phyloP scores from a whole-genome alignment of 2,113 vertebrate genomes.

The Propithecus coquereli region DNA sequence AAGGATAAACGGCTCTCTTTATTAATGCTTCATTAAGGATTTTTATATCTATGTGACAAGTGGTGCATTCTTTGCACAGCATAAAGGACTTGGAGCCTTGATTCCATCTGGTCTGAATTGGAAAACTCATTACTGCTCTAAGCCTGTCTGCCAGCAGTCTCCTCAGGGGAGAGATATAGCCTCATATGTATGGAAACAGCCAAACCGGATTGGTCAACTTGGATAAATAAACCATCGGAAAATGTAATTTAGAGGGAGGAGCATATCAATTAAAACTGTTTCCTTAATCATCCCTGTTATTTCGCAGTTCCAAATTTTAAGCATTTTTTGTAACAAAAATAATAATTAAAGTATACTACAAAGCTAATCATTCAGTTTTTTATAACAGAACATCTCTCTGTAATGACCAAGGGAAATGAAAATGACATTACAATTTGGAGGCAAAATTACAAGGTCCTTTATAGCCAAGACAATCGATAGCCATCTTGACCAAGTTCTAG shows the following conservation, averaged over 20 bases:
- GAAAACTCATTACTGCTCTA: slow-evolving; percentile 54
- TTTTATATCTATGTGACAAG: slow-evolving; percentile 50
- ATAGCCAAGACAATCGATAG: neutral
- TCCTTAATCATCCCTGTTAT: slow-evolving; percentile 74
- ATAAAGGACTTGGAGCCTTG: neutral
- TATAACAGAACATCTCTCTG: slow-evolving; percentile 69
- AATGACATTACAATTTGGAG: neutral
- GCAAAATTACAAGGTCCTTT: neutral
- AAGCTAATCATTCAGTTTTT: slow-evolving; percentile 44
- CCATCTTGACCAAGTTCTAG: neutral
- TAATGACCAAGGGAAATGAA: slow-evolving; percentile 56
- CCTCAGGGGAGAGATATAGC: slow-evolving; percentile 51
- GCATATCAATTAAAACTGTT: slow-evolving; percentile 76
- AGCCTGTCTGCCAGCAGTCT: slow-evolving; percentile 13
- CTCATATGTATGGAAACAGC: slow-evolving; percentile 63
- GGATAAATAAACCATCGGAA: slow-evolving; percentile 75
- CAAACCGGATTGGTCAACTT: slow-evolving; percentile 68
- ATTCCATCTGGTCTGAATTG: slow-evolving; percentile 64
- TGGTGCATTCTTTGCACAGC: neutral
- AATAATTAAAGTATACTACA: slow-evolving; percentile 70
- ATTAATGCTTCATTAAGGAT: slow-evolving; percentile 58
- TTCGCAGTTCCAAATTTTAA: slow-evolving; percentile 75
- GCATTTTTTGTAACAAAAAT: slow-evolving; percentile 68
- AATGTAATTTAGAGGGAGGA: slow-evolving; percentile 77
- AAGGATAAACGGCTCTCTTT: slow-evolving; percentile 39